Conservation (phyloP, 1,140 invertebrate species). For the Oedothorax gibbosus region DNA sequence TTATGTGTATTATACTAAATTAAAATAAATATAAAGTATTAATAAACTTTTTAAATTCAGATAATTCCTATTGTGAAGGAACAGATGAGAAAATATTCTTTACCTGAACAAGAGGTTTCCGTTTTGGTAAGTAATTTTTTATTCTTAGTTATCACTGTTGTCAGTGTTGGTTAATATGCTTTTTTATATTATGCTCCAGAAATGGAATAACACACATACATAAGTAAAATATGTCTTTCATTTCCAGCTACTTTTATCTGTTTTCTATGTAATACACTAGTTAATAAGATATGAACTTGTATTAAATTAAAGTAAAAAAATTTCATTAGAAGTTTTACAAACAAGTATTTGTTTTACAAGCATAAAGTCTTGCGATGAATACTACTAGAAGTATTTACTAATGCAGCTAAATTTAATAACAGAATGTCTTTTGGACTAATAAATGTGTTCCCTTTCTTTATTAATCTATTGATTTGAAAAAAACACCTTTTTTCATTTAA, state of each 20-base stretch:
- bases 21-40: not conserved
- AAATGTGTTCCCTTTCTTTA: too few species aligned
- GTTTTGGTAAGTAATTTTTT: conserved; percentile 65
- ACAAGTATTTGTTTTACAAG: too few species aligned
- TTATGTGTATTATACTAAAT: not conserved
- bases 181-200: too few species aligned
- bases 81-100: conserved; percentile 81
- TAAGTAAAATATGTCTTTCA: too few species aligned
- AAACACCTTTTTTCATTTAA: too few species aligned
- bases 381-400: too few species aligned
- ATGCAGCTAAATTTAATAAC: too few species aligned
- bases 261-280: not conserved
- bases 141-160: not conserved
- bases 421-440: too few species aligned
- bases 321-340: too few species aligned
- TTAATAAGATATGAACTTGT: not conserved
- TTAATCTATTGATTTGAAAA: too few species aligned
- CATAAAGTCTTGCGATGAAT: too few species aligned
- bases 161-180: not conserved
- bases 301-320: not conserved
- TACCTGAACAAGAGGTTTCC: conserved; percentile 91
- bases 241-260: not conserved
- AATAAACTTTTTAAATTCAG: conserved; percentile 6
- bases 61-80: conserved; percentile 83
- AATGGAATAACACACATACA: too few species aligned